phyloP scores from a whole-genome alignment of 2,797 vertebrate species.

The Gadopsis bispinosus region DNA sequence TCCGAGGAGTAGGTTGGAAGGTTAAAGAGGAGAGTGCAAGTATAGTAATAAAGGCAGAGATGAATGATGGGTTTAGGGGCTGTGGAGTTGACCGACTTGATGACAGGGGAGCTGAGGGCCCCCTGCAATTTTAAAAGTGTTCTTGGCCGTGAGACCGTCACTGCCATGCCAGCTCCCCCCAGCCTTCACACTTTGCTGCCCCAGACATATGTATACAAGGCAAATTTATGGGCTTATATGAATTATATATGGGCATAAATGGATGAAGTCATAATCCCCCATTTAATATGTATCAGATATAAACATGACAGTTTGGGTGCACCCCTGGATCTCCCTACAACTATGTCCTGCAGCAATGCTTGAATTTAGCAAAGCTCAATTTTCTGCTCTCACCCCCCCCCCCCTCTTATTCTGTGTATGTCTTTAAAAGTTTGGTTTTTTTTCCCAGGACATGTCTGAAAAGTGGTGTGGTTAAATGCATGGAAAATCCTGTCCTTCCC shows the following conservation, averaged over 20 bases:
- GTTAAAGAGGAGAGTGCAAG: slow-evolving; percentile 66
- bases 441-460: slow-evolving; percentile 63
- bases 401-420: slow-evolving; percentile 21
- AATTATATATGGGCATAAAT: slow-evolving; percentile 84
- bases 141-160: slow-evolving; percentile 70
- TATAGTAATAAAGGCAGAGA: slow-evolving; percentile 76
- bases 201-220: slow-evolving; percentile 70
- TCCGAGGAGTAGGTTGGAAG: slow-evolving; percentile 54
- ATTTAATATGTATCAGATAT: slow-evolving; percentile 81
- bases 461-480: slow-evolving; percentile 71
- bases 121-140: slow-evolving; percentile 78
- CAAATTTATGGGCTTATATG: slow-evolving; percentile 73
- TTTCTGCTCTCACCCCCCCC: slow-evolving; percentile 14
- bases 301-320: slow-evolving; percentile 58
- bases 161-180: slow-evolving; percentile 70
- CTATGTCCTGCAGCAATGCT: slow-evolving; percentile 45
- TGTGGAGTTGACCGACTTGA: slow-evolving; percentile 72
- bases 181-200: slow-evolving; percentile 60
- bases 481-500: slow-evolving; percentile 75
- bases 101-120: slow-evolving; percentile 75
- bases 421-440: slow-evolving; percentile 55
- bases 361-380: slow-evolving; percentile 33
- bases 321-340: slow-evolving; percentile 38
- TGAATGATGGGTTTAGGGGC: slow-evolving; percentile 76
- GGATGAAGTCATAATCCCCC: slow-evolving; percentile 79